Percentiles rank a stretch among this genome's conserved stretches.
phyloP scores from a whole-genome alignment of 2,888 invertebrate genomes.

The Drosophila barbarae region DNA sequence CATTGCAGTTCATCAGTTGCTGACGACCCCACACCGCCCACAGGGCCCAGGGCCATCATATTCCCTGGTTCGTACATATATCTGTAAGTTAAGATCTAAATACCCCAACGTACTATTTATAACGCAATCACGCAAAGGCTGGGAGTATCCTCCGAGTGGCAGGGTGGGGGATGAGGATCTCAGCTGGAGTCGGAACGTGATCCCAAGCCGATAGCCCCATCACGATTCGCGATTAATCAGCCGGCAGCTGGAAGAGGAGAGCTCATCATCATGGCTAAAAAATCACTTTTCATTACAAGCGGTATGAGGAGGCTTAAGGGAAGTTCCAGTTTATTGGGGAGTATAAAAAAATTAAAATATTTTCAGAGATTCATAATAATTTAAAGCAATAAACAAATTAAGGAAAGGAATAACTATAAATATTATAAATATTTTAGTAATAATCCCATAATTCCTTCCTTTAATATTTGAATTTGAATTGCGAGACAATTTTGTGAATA shows the following conservation, averaged over 20 bases:
- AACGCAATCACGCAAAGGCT: conserved; percentile 28
- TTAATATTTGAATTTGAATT: background rate
- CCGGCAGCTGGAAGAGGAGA: conserved; percentile 32
- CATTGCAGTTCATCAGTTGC: conserved; percentile 35
- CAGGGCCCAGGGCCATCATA: conserved; percentile 16
- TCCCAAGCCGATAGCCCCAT: conserved; percentile 65
- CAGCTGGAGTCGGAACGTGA: conserved; percentile 58
- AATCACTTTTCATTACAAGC: conserved; percentile 62
- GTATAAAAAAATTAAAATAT: too few relatives aligned
- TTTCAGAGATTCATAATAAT: background rate
- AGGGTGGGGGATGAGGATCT: conserved; percentile 12
- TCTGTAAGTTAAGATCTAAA: conserved; percentile 28
- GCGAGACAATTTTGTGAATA: background rate
- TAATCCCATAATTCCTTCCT: background rate
- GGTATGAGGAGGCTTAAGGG: conserved; percentile 5
- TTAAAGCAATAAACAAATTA: background rate
- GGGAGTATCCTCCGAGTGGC: conserved; percentile 6
- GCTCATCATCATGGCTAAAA: conserved; percentile 63
- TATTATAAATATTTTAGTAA: too few relatives aligned
- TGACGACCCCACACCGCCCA: conserved; percentile 40
- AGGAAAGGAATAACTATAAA: background rate
- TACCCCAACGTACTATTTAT: conserved; percentile 30
- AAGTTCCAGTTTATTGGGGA: background rate
- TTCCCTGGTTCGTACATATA: conserved; percentile 2
- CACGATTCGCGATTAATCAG: conserved; percentile 74